A percentile compares a stretch with the other conserved stretches of the same genome.
These are phyloP conservation scores for Etheostoma cragini DNA, from an alignment of 2,113 vertebrate genomes.

Conservation along the genomic window DNA sequence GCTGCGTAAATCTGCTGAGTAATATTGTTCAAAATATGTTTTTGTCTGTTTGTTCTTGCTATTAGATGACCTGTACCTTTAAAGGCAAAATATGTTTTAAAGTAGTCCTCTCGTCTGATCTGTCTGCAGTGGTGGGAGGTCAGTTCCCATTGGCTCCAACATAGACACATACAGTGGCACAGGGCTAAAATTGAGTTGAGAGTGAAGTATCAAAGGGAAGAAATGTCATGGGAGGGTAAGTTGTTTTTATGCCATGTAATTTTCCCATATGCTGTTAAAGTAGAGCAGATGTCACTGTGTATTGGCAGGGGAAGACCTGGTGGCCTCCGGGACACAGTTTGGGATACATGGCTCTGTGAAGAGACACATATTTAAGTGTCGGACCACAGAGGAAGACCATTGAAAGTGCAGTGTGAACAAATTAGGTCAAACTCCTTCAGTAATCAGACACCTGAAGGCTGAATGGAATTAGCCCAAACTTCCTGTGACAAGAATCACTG, in stretches of 20 bases:
- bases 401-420: conserved; percentile 34
- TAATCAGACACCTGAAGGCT: conserved; percentile 44
- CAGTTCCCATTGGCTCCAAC: conserved; percentile 43
- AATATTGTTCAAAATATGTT: not conserved
- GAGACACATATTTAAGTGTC: conserved; percentile 56
- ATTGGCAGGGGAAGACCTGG: conserved; percentile 59
- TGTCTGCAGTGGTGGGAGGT: conserved; percentile 43
- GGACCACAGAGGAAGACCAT: conserved; percentile 42
- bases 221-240: conserved; percentile 67
- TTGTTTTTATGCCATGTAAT: conserved; percentile 68
- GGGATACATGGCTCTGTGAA: conserved; percentile 51
- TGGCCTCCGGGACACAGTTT: conserved; percentile 50
- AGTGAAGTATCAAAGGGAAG: conserved; percentile 70
- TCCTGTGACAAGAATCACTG: conserved; percentile 26
- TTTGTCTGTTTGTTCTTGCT: not conserved
- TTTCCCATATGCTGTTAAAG: conserved; percentile 70
- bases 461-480: conserved; percentile 53
- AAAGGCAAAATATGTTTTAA: conserved; percentile 15
- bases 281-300: conserved; percentile 69
- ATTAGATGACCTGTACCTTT: conserved; percentile 13
- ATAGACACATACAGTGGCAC: conserved; percentile 41
- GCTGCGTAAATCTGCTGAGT: not conserved
- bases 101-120: conserved; percentile 42
- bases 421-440: conserved; percentile 53
- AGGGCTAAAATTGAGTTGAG: conserved; percentile 66